A percentile compares a stretch with the other conserved stretches of the same genome.
These are phyloP conservation scores for Helleia helle DNA, from an alignment of 2,888 invertebrate genomes.

Conservation along the genomic window DNA sequence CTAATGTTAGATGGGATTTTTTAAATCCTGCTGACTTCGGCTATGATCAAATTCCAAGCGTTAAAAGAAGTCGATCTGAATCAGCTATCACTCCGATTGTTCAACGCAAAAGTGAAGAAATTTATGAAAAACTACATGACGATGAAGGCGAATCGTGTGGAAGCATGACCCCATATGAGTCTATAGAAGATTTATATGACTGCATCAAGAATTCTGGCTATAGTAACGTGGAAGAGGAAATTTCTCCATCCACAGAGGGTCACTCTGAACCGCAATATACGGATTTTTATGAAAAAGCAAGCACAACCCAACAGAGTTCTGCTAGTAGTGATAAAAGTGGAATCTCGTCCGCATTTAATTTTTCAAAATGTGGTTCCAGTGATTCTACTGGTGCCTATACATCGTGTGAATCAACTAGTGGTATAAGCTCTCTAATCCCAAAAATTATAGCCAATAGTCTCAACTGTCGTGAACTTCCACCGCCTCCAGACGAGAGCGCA, in stretches of 20 bases:
- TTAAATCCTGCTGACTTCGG: conserved; percentile 61
- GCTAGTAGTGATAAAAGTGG: conserved; percentile 64
- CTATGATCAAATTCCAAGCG: conserved; percentile 57
- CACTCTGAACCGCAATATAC: conserved; percentile 60
- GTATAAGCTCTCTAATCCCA: conserved; percentile 51
- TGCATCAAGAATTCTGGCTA: conserved; percentile 65
- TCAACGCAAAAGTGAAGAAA: conserved; percentile 51
- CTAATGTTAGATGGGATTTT: conserved; percentile 64
- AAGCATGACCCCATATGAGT: conserved; percentile 66
- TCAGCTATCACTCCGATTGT: conserved; percentile 57
- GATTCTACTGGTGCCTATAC: conserved; percentile 60
- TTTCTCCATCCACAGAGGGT: conserved; percentile 56
- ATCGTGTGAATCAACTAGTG: conserved; percentile 64
- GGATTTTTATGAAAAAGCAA: conserved; percentile 56
- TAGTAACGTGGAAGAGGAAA: conserved; percentile 50
- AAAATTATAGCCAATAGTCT: conserved; percentile 51
- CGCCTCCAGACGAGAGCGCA: conserved; percentile 42
- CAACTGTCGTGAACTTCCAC: conserved; percentile 53
- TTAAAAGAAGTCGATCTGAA: conserved; percentile 62
- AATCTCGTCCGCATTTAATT: conserved; percentile 63
- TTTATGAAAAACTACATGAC: conserved; percentile 54
- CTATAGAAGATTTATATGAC: conserved; percentile 66
- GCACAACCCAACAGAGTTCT: conserved; percentile 58
- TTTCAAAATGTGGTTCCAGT: conserved; percentile 67
- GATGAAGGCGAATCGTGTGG: conserved; percentile 57